phyloP scores from a whole-genome alignment of 2,113 vertebrate species.

The Lagopus muta region DNA sequence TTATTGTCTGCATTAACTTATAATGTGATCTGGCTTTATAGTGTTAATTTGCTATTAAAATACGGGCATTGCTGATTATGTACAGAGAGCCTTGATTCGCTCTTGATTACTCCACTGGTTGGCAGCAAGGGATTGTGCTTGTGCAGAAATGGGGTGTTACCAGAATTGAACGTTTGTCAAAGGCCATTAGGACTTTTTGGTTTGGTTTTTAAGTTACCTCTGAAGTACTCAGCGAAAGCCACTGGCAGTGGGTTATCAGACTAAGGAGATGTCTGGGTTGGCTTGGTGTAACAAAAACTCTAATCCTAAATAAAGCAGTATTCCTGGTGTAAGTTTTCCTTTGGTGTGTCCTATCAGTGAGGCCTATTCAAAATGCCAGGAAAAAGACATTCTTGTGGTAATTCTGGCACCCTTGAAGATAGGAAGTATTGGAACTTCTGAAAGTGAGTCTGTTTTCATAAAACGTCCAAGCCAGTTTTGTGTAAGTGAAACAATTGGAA shows the following conservation, averaged over 20 bases:
- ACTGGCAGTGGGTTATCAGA: background rate
- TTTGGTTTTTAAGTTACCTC: background rate
- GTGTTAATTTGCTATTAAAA: background rate
- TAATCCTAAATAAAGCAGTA: background rate
- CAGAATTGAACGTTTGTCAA: background rate
- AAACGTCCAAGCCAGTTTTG: background rate
- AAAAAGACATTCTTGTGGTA: conserved; percentile 31
- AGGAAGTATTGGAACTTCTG: conserved; percentile 26
- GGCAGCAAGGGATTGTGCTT: background rate
- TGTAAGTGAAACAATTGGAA: background rate
- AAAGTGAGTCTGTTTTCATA: background rate
- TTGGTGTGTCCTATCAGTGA: background rate
- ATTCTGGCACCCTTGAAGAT: background rate
- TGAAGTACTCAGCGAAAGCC: background rate
- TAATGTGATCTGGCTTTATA: background rate
- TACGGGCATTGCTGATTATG: fast-evolving
- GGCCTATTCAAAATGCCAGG: background rate
- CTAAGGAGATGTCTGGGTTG: background rate
- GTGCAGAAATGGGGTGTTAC: too few relatives aligned
- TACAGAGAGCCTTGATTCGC: background rate
- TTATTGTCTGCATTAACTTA: background rate
- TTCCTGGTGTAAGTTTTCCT: background rate
- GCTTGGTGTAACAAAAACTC: background rate
- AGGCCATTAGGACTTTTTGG: background rate
- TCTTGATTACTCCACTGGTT: background rate